These are phyloP conservation scores for Autographa pulchrina DNA, from an alignment of 2,888 invertebrate species.

Conservation along the genomic window DNA sequence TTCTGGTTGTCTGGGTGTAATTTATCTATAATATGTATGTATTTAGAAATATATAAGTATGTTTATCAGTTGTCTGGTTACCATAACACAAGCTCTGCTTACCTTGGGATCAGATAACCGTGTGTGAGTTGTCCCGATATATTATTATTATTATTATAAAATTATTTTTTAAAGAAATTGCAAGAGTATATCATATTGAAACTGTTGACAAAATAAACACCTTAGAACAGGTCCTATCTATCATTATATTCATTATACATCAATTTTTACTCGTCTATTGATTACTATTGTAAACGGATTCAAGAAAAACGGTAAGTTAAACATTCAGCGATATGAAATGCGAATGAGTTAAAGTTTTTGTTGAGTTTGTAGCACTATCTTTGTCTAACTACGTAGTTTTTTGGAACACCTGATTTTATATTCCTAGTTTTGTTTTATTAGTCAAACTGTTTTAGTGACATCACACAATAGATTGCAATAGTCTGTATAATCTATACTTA, in stretches of 20 bases:
- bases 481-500: background rate
- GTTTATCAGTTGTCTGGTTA: too few relatives aligned
- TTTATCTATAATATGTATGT: too few relatives aligned
- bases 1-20: too few relatives aligned
- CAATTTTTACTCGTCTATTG: slow-evolving; percentile 8
- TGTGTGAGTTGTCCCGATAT: too few relatives aligned
- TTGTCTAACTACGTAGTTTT: too few relatives aligned
- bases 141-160: too few relatives aligned
- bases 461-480: background rate
- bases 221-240: slow-evolving; percentile 24
- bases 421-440: too few relatives aligned
- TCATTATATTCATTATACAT: slow-evolving; percentile 12
- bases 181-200: background rate
- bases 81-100: too few relatives aligned
- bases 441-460: too few relatives aligned
- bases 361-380: background rate
- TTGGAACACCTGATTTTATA: too few relatives aligned
- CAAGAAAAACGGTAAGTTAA: slow-evolving; percentile 28
- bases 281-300: slow-evolving; percentile 23
- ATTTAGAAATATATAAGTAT: too few relatives aligned
- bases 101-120: too few relatives aligned
- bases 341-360: background rate
- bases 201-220: slow-evolving; percentile 6
- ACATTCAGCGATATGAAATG: slow-evolving; percentile 3
- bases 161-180: background rate